Evolutionary conservation across 2,888 invertebrate species (phyloP).

Genomic region (Rhabditoides inermis): DNA sequence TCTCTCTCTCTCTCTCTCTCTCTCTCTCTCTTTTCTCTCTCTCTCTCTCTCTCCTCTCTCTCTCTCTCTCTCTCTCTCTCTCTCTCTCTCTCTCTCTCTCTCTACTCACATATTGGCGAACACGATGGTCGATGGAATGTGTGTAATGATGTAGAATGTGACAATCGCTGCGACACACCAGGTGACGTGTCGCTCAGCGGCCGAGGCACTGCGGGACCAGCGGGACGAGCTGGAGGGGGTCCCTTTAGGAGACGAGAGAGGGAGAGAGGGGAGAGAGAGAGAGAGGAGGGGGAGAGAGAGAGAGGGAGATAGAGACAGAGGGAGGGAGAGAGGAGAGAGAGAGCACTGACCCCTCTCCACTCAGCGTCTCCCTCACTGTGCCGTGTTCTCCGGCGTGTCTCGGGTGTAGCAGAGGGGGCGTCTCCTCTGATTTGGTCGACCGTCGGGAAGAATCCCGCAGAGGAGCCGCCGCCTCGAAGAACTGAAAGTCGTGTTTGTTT

Average conservation of each 20-base stretch:
- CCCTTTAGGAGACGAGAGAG: background rate
- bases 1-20: too few species aligned
- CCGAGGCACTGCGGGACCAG: constrained; percentile 25
- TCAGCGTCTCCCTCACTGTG: too few species aligned
- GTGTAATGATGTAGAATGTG: constrained; percentile 27
- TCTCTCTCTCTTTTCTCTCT: too few species aligned
- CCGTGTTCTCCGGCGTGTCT: too few species aligned
- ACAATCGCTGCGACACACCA: constrained; percentile 32
- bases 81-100: too few species aligned
- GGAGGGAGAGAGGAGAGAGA: background rate
- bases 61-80: too few species aligned
- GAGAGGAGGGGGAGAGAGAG: background rate
- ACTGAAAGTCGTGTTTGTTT: background rate
- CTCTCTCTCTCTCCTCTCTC: too few species aligned
- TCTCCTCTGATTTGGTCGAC: constrained; percentile 8
- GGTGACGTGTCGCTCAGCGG: constrained; percentile 33
- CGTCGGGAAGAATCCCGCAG: background rate
- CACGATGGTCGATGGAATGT: constrained; percentile 27
- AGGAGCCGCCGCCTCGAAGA: constrained; percentile 6
- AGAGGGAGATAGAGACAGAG: too few species aligned
- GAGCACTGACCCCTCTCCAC: too few species aligned
- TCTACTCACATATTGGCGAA: constrained; percentile 27
- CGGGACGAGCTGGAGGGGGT: background rate
- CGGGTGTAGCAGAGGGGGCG: constrained; percentile 14
- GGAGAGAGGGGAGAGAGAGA: background rate